phyloP scores from a whole-genome alignment of 2,113 vertebrate genomes.

The Galbula dea region DNA sequence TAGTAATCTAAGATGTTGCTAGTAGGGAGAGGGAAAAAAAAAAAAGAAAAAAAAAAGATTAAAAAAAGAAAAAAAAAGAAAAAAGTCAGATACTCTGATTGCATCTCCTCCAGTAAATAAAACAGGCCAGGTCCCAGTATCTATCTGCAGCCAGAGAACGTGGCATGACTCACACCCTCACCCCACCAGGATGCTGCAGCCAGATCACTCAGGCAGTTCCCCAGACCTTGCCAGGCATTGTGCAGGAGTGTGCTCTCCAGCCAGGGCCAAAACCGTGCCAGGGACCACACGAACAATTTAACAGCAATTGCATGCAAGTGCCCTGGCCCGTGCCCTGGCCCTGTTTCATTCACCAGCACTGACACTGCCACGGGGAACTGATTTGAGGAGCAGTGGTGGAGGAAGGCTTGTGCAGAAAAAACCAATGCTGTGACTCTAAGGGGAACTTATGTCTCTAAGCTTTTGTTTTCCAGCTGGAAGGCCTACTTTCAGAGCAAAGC shows the following conservation, averaged over 20 bases:
- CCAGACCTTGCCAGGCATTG: not conserved
- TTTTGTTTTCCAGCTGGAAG: not conserved
- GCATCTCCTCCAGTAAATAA: not conserved
- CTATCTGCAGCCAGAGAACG: not conserved
- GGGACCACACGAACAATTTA: not conserved
- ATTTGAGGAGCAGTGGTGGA: not conserved
- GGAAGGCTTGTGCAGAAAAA: not conserved
- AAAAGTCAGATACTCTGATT: not conserved
- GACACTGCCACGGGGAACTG: not conserved
- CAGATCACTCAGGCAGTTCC: not conserved
- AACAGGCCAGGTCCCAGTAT: not conserved
- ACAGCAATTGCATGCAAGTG: not conserved
- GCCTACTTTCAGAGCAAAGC: not conserved
- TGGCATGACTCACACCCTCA: not conserved
- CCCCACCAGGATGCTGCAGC: not conserved
- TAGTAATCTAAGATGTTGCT: not conserved
- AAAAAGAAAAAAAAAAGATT: fast-evolving
- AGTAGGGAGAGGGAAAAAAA: not conserved
- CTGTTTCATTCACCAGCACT: not conserved
- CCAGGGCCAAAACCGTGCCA: not conserved
- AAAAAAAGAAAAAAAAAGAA: too few relatives aligned
- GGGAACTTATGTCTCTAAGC: not conserved
- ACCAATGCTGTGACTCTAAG: not conserved
- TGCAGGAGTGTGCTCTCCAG: fast-evolving
- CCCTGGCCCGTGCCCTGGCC: not conserved